These are phyloP conservation scores for Mormyrus hasselquistii DNA, from an alignment of 2,797 vertebrate species.

Conservation along the genomic window DNA sequence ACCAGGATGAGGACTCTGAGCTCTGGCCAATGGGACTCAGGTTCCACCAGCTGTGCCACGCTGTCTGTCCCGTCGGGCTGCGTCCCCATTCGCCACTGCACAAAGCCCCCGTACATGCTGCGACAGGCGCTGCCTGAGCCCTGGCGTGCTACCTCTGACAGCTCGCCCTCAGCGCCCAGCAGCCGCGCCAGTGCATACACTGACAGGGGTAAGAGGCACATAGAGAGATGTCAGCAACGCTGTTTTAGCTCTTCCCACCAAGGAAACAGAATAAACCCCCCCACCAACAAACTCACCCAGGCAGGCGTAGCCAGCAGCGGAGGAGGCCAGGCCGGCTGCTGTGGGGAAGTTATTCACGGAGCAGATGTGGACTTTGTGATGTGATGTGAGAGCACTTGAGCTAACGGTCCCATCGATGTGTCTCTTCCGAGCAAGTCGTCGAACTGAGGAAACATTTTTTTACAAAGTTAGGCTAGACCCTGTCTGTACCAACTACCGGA, in stretches of 20 bases:
- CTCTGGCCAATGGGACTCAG: constrained; percentile 84
- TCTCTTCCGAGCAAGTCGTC: constrained; percentile 76
- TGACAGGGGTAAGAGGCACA: constrained; percentile 38
- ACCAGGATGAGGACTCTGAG: constrained; percentile 82
- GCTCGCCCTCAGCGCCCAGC: constrained; percentile 75
- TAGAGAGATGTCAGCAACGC: background rate
- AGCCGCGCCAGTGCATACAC: constrained; percentile 75
- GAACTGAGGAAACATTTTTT: constrained; percentile 57
- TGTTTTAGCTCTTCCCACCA: background rate
- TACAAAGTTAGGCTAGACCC: background rate
- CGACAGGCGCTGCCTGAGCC: constrained; percentile 92
- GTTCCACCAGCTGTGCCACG: constrained; percentile 76
- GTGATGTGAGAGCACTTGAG: constrained; percentile 45
- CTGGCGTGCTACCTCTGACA: constrained; percentile 80
- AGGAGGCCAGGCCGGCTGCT: constrained; percentile 87
- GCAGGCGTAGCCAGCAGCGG: constrained; percentile 88
- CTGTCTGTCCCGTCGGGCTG: constrained; percentile 81
- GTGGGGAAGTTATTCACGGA: constrained; percentile 93
- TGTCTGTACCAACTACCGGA: background rate
- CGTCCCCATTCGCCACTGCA: constrained; percentile 84
- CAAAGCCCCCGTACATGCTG: constrained; percentile 87
- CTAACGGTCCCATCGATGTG: constrained; percentile 43
- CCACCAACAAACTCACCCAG: constrained; percentile 62
- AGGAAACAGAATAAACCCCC: background rate
- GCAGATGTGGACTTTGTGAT: constrained; percentile 82